Evolutionary conservation across 37 sponge, comb jelly and placozoan genomes (phyloP).

Genomic region (Bolinopsis microptera): DNA sequence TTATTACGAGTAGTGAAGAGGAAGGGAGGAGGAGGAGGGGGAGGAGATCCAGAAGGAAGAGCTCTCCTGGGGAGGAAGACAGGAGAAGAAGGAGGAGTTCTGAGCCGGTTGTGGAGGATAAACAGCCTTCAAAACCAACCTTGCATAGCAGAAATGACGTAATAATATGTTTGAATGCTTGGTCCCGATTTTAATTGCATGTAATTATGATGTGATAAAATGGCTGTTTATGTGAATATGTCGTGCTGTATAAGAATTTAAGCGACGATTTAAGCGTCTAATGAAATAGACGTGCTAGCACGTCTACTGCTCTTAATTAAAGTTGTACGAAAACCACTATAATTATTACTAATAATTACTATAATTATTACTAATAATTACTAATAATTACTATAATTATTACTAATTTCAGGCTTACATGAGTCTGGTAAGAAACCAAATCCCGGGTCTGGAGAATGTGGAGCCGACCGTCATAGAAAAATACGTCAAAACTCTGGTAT

Average conservation of each 20-base stretch:
- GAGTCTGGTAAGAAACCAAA: neutral
- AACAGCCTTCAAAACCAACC: neutral
- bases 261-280: too few species aligned
- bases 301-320: too few species aligned
- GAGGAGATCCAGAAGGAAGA: neutral
- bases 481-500: constrained; percentile 14
- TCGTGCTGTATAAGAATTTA: too few species aligned
- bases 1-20: neutral
- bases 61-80: neutral
- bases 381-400: too few species aligned
- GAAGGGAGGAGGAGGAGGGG: neutral
- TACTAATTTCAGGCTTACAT: neutral
- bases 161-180: too few species aligned
- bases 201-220: too few species aligned
- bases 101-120: neutral
- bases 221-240: too few species aligned
- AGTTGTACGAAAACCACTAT: too few species aligned
- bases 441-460: neutral
- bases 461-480: neutral
- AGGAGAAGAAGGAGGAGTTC: neutral
- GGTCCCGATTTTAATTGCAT: too few species aligned
- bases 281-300: too few species aligned
- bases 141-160: neutral
- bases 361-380: too few species aligned
- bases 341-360: too few species aligned